Percentiles rank a stretch among this genome's conserved stretches.
These are phyloP conservation scores for Anabacerthia variegaticeps DNA, from an alignment of 2,797 vertebrate genomes.

Conservation along the genomic window DNA sequence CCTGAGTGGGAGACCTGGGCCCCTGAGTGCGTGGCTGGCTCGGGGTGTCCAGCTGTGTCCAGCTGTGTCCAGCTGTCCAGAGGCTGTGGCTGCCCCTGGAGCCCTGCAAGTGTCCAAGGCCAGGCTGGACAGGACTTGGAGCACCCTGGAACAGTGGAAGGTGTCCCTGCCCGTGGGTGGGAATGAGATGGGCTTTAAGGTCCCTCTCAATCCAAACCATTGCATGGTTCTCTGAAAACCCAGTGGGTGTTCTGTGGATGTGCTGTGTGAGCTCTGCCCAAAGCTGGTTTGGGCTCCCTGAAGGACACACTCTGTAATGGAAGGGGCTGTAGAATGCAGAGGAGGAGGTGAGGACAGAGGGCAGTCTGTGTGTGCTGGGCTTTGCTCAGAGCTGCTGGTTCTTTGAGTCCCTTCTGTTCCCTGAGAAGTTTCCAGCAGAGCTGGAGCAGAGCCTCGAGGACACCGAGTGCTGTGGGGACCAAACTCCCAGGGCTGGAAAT, in stretches of 20 bases:
- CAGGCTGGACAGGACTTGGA: neutral
- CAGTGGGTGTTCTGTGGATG: fast-evolving
- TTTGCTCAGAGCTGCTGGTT: neutral
- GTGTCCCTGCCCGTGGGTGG: neutral
- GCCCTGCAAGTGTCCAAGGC: neutral
- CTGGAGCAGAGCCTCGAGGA: neutral
- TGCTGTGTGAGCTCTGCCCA: neutral
- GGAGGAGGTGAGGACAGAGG: neutral
- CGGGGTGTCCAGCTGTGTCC: neutral
- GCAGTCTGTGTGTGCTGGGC: fast-evolving
- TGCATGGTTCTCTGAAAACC: neutral
- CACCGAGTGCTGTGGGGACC: neutral
- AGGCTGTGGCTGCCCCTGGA: neutral
- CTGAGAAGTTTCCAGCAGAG: neutral
- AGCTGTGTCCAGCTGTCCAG: neutral
- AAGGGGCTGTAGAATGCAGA: fast-evolving
- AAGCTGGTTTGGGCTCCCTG: neutral
- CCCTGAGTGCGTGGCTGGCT: too few relatives aligned
- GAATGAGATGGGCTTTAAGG: neutral
- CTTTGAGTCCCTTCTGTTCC: too few relatives aligned
- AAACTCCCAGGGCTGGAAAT: neutral
- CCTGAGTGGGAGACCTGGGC: neutral
- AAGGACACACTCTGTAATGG: neutral
- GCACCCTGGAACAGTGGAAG: neutral
- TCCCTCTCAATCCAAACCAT: neutral